Evolutionary conservation across 92 coral and sea anemone species (phyloP).

Genomic region (Zoanthus sansibaricus): DNA sequence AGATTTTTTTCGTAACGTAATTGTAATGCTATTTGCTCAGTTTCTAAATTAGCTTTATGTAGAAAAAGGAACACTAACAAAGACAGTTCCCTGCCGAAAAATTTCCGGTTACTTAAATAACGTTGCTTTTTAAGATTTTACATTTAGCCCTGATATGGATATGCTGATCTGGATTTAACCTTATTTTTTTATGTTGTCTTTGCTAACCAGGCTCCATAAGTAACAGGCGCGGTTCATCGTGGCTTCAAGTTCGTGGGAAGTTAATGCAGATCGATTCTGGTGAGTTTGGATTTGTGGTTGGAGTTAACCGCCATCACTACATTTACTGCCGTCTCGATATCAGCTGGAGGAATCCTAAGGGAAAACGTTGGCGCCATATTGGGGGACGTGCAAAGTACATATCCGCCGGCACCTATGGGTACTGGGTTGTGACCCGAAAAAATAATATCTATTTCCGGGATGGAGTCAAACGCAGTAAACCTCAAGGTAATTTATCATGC

Average conservation of each 20-base stretch:
- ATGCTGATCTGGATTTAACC: too few relatives aligned
- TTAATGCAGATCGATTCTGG: conserved; percentile 54
- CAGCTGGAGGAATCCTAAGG: not conserved
- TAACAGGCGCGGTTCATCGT: conserved; percentile 10
- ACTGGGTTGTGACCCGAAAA: not conserved
- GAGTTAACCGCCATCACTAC: not conserved
- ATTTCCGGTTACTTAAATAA: too few relatives aligned
- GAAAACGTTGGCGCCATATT: conserved; percentile 1
- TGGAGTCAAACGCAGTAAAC: not conserved
- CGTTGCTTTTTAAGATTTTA: too few relatives aligned
- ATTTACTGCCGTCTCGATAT: conserved; percentile 49
- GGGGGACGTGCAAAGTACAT: not conserved
- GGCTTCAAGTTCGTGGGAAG: conserved; percentile 13
- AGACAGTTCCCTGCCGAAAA: too few relatives aligned
- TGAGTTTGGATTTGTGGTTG: conserved; percentile 19
- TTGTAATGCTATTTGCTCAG: too few relatives aligned
- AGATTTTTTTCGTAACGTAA: too few relatives aligned
- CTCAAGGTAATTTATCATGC: not conserved
- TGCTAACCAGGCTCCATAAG: not conserved
- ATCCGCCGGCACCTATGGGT: not conserved
- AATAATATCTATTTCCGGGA: conserved; percentile 2
- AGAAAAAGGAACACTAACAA: too few relatives aligned
- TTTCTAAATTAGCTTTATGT: too few relatives aligned
- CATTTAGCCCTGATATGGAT: too few relatives aligned
- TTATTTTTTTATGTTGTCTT: too few relatives aligned